Conservation (phyloP, 2,113 vertebrate genomes). For the Neodon shergylaensis region DNA sequence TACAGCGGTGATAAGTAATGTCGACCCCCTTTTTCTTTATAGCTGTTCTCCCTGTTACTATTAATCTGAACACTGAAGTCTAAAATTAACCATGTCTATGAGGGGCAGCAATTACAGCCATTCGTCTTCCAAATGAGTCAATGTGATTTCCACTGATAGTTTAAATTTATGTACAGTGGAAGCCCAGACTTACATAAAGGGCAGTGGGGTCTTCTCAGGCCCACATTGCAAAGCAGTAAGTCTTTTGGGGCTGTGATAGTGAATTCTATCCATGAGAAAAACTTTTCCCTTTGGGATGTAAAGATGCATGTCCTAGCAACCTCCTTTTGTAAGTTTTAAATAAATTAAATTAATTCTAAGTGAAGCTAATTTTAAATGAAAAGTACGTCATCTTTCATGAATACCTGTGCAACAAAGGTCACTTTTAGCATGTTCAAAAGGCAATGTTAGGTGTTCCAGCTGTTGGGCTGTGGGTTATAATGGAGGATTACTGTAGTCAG, state of each 20-base stretch:
- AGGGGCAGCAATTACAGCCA: constrained; percentile 81
- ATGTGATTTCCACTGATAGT: constrained; percentile 77
- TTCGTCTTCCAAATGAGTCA: constrained; percentile 83
- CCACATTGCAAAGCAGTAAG: constrained; percentile 70
- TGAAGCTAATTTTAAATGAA: constrained; percentile 65
- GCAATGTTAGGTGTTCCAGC: neutral
- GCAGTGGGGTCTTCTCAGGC: constrained; percentile 74
- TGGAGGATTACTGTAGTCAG: neutral
- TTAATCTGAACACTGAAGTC: constrained; percentile 77
- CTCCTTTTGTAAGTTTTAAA: neutral
- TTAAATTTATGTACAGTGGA: constrained; percentile 82
- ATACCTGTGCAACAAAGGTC: neutral
- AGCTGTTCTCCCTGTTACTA: constrained; percentile 51
- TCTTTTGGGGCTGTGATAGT: constrained; percentile 77
- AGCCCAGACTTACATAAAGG: constrained; percentile 76
- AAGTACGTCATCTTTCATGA: constrained; percentile 36
- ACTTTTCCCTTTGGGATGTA: constrained; percentile 6
- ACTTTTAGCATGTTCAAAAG: constrained; percentile 21
- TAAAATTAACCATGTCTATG: constrained; percentile 81
- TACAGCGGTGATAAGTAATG: neutral
- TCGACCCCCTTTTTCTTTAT: constrained; percentile 55
- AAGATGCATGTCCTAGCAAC: constrained; percentile 51
- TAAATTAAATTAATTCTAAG: constrained; percentile 51
- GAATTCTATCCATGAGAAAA: constrained; percentile 79
- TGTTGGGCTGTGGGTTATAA: neutral